Percentiles rank a stretch among this genome's conserved stretches.
Conservation (phyloP, 2,797 vertebrate genomes). For the Pangasius krempfi region DNA sequence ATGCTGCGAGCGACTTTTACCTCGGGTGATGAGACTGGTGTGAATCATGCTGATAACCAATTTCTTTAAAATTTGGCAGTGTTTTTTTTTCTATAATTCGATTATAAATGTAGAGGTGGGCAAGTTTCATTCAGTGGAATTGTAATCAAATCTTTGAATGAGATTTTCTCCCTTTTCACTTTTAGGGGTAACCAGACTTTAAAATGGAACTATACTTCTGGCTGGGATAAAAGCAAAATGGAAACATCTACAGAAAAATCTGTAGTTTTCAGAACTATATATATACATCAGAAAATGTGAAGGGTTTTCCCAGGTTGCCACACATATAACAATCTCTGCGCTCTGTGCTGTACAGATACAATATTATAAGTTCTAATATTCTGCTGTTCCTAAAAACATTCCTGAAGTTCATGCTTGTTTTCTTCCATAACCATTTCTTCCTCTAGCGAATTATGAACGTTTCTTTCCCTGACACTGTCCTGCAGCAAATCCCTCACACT, state of each 20-base stretch:
- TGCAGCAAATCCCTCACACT: background rate
- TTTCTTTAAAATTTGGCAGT: too few species aligned
- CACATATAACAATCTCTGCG: background rate
- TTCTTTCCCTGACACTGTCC: background rate
- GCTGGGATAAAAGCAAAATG: background rate
- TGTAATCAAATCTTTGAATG: background rate
- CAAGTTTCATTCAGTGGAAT: too few species aligned
- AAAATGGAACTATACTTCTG: background rate
- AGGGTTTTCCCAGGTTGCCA: background rate
- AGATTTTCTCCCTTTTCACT: background rate
- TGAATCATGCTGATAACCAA: background rate
- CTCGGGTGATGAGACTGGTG: background rate
- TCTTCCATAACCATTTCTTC: background rate
- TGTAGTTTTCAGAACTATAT: background rate
- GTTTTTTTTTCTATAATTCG: too few species aligned
- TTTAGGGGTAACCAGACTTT: background rate
- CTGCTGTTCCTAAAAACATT: background rate
- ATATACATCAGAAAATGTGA: background rate
- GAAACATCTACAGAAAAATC: background rate
- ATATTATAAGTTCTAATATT: background rate
- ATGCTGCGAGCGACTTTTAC: background rate
- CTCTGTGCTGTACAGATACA: background rate
- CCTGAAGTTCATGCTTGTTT: background rate
- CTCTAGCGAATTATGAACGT: background rate
- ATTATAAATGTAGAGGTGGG: background rate